Base-by-base conservation (phyloP, 2,888 invertebrate genomes). In the Tipula helvola region DNA sequence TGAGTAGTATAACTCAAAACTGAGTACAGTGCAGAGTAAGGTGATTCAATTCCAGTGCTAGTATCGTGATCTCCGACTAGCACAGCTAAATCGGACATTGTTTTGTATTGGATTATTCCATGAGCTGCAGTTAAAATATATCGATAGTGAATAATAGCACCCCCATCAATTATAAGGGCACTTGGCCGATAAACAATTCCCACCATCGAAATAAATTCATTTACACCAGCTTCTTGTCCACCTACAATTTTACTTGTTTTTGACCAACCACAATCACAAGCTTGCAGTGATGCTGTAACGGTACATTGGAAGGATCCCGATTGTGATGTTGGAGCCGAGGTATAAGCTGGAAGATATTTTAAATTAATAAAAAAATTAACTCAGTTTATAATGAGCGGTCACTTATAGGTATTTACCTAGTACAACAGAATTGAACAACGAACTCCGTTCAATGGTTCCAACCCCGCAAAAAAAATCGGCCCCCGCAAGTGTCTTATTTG, bases 121-220 rank as follows among this genome's bases (percentile, higher is more conserved):
- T 93, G 93, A 0, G 92, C 93, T 0, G 93, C 93, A 0, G 93
- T 93, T 52, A 93, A 16, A 3, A 92, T 91, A 87, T 91, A 92
- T 5, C 90, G 90, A 84, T 89, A 88, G 87, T 88, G 89, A 12
- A 91, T 92, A 86, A 94, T 92, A 2, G 90, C 88, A 0, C 90
- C 92, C 0, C 93, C 93, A 88, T 93, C 93, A 87, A 90, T 91
- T 2, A 91, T 87, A 0, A 88, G 28, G 5, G 86, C n/a, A 5
- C n/a, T 88, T 0, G 86, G 52, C 2, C 88, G 5, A 87, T 92
- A 90, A 44, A 93, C 89, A 36, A 95, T 87, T 0, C 91, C 93
- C 0, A 92, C 93, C 93, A 94, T 93, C 88, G 92, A 92, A 0
- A 94, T 93, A 89, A 90, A 95, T 88, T 95, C 95, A 88, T 94